Evolutionary conservation across 64 coral and sea anemone genomes (phyloP), one percentile per base, ranked within the genome.

Genomic region (Stylophora pistillata): DNA sequence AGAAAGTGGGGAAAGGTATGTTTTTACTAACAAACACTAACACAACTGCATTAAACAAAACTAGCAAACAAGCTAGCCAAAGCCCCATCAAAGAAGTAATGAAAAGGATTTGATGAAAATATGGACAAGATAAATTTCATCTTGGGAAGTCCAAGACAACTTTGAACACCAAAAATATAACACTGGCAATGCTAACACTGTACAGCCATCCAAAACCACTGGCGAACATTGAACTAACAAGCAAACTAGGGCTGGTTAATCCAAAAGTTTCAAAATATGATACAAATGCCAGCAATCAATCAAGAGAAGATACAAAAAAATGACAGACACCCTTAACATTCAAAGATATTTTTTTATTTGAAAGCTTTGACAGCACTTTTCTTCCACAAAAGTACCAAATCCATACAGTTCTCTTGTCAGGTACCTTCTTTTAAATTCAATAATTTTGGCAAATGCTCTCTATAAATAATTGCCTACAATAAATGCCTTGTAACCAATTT

Each of bases 231-330:
- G 65, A 64, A 82, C 57, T 64, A 82, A 37, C 56, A 66, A n/a
- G 30, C 58, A 16, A 3, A 18, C 15, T 37, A 7, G 17, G 30
- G 79, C 30, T 23, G 33, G 58, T 82, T 82, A 65, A 59, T 68
- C 26, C 23, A 68, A 28, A 18, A n/a, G 64, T 68, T 30, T 54
- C 15, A 70, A 34, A 86, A 68, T 74, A 57, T 56, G 29, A 73
- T 62, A 64, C 66, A 47, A 41, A 53, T 75, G 80, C 61, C 41
- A 68, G 69, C 18, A 66, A 57, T 31, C 80, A 90, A 79, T 94
- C 88, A 94, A 94, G 88, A 89, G 79, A 94, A 87, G 85, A 87
- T 74, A 89, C 60, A 89, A 78, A 47, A n/a, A 32, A 81, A 89
- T 72, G 88, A 82, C 78, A 71, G 68, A 91, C 89, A 0, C 16